Conservation (phyloP, 2,113 vertebrate species). For the Sinocyclocheilus grahami region DNA sequence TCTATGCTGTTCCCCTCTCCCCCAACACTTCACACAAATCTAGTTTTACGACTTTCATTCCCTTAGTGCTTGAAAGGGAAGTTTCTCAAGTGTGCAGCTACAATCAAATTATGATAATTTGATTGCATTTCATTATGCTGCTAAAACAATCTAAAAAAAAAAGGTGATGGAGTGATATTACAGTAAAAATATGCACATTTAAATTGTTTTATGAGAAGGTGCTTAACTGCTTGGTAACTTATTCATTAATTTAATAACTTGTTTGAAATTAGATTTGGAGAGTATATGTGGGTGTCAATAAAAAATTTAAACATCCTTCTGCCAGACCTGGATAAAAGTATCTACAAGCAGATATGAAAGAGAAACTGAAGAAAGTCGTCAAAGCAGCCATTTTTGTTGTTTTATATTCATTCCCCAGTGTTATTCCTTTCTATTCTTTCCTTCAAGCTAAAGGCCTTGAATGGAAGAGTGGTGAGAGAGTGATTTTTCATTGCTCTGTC, state of each 20-base stretch:
- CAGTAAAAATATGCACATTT: not conserved
- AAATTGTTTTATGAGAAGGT: not conserved
- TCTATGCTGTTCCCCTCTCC: not conserved
- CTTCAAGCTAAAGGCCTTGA: slow-evolving; percentile 39
- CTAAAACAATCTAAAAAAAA: not conserved
- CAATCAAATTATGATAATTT: not conserved
- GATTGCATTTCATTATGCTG: not conserved
- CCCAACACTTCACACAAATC: not conserved
- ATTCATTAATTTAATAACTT: too few relatives aligned
- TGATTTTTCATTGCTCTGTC: slow-evolving; percentile 48
- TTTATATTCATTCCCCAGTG: slow-evolving; percentile 23
- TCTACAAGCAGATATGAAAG: slow-evolving; percentile 7
- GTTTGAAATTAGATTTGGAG: too few relatives aligned
- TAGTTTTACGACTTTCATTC: slow-evolving; percentile 5
- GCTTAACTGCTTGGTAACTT: not conserved
- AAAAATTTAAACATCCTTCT: not conserved
- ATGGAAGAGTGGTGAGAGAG: not conserved
- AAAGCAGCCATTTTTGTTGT: slow-evolving; percentile 13
- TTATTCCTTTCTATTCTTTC: slow-evolving; percentile 7
- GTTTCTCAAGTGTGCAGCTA: not conserved
- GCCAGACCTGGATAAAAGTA: slow-evolving; percentile 1
- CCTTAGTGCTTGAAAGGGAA: not conserved
- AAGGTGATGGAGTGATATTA: not conserved
- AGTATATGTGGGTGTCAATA: too few relatives aligned
- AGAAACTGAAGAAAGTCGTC: not conserved